These are phyloP conservation scores for Mola mola DNA, from an alignment of 2,113 vertebrate genomes.

Conservation along the genomic window DNA sequence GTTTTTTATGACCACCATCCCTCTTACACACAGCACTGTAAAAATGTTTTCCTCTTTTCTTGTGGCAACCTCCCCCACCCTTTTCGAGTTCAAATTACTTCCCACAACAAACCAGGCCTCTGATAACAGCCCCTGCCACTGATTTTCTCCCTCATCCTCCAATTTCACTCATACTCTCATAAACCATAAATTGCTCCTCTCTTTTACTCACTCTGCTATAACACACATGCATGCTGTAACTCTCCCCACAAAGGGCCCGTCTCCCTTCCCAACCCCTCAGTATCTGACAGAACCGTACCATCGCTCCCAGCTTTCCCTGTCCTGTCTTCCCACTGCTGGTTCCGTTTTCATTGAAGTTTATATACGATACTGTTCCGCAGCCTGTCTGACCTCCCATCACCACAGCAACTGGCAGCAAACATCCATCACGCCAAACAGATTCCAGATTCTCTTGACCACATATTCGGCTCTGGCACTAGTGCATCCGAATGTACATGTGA, in stretches of 20 bases:
- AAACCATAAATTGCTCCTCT: constrained; percentile 56
- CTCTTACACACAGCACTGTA: constrained; percentile 16
- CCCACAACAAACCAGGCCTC: constrained; percentile 52
- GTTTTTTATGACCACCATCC: neutral
- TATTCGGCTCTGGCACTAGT: constrained; percentile 40
- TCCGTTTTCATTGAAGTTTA: constrained; percentile 60
- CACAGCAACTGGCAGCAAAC: constrained; percentile 72
- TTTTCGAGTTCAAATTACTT: constrained; percentile 35
- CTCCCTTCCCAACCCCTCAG: neutral
- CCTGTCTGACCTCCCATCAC: constrained; percentile 56
- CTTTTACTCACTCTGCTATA: constrained; percentile 26
- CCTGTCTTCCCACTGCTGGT: constrained; percentile 30
- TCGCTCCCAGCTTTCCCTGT: constrained; percentile 36
- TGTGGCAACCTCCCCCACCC: constrained; percentile 35
- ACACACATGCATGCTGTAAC: constrained; percentile 21
- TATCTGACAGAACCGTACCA: constrained; percentile 27
- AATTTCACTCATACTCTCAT: constrained; percentile 46
- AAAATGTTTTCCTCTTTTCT: constrained; percentile 42
- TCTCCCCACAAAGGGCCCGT: constrained; percentile 33
- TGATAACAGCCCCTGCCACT: constrained; percentile 39
- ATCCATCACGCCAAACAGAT: constrained; percentile 68
- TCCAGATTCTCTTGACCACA: constrained; percentile 72
- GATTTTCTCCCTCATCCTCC: constrained; percentile 53
- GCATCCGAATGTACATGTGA: constrained; percentile 20
- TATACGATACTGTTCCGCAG: constrained; percentile 61